Base-by-base conservation (phyloP, 2,113 vertebrate genomes). In the Corythoichthys haematopterus region DNA sequence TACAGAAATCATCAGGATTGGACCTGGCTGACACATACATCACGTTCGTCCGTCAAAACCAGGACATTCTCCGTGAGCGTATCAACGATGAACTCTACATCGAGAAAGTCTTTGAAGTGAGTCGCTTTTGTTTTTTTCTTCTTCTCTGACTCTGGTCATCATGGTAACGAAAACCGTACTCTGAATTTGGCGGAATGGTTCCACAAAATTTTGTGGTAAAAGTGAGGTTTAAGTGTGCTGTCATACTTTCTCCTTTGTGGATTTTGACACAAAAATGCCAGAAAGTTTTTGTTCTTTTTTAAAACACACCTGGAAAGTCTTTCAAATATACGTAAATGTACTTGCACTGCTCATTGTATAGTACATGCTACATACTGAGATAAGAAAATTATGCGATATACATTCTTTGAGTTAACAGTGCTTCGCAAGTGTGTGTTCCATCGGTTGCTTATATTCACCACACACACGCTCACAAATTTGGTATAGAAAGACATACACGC, bases 11-110 rank as follows among this genome's bases (percentile, higher is more conserved):
- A 88, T 96, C 96, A 47, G 95, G 96, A 47, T 93, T 94, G 94
- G 96, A 99, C 82, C 89, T 98, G 59, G 96, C 96, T 71, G 97
- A 98, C 79, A 95, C 95, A 53, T 99, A 98, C 79, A 96, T 98
- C 85, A 94, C 93, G 76, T 99, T 98, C 80, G 93, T 98, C 61
- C 93, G 95, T 37, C 95, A 97, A 89, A 99, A 98, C 88, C 97
- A 99, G 87, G 97, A 98, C 84, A 93, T 98, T 72, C 92, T 98
- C 74, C 89, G 95, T 75, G 95, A 96, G 76, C 93, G 95, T 15
- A 84, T 99, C 85, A 95, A 92, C 46, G 95, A 98, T 58, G 95
- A 98, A 88, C 92, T 98, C 88, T 95, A 94, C 84, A 92, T 93
- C 67, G 94, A 98, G 87, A 95, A 92, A 79, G 64, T 98, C 64